A percentile compares a stretch with the other conserved stretches of the same genome.
Evolutionary conservation across 2,797 vertebrate genomes (phyloP).

Genomic region (Pseudochromis fuscus): DNA sequence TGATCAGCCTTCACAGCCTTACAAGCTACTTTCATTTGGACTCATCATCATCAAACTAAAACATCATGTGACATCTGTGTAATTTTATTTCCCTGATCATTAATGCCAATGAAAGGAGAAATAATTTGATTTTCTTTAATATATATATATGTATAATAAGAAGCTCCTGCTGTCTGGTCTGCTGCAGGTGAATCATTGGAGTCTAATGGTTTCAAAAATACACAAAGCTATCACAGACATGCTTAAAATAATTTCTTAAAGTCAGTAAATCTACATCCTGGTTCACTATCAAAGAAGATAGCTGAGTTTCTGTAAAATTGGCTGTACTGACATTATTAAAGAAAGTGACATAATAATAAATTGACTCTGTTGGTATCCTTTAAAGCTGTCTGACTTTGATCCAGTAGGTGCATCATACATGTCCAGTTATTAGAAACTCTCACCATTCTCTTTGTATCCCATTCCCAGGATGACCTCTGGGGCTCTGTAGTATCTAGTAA

Average conservation of each 20-base stretch:
- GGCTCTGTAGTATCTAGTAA: conserved; percentile 99
- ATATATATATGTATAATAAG: too few relatives aligned
- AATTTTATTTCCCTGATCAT: background rate
- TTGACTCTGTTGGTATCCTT: background rate
- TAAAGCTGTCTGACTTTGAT: conserved; percentile 4
- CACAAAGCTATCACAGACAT: too few relatives aligned
- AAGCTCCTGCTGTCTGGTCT: background rate
- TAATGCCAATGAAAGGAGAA: background rate
- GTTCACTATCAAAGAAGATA: too few relatives aligned
- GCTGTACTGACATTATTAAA: background rate
- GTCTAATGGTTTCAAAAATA: too few relatives aligned
- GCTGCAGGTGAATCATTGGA: background rate
- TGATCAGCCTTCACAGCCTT: conserved; percentile 13
- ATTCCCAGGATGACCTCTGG: conserved; percentile 99
- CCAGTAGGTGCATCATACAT: background rate
- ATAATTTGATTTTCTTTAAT: background rate
- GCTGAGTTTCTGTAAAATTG: background rate
- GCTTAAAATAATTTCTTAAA: too few relatives aligned
- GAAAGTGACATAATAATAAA: background rate
- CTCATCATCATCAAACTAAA: background rate
- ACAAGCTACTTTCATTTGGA: background rate
- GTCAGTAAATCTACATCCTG: too few relatives aligned
- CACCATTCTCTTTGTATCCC: conserved; percentile 99
- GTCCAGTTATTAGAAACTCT: conserved; percentile 53
- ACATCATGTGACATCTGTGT: background rate